Base-by-base conservation (phyloP, 92 coral and sea anemone genomes). In the Micromussa lordhowensis region DNA sequence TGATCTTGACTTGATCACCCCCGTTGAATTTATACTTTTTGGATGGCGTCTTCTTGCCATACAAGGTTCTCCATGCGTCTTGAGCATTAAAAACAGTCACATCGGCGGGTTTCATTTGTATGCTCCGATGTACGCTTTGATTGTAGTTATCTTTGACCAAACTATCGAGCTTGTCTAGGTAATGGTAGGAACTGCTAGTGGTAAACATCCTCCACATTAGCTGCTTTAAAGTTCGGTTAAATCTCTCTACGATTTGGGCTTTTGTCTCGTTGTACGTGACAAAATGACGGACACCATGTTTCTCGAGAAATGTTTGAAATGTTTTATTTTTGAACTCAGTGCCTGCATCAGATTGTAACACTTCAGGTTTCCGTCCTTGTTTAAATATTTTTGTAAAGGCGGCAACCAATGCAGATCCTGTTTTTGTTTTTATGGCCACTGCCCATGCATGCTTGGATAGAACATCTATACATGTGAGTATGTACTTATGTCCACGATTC, bases 311-410 rank as follows among this genome's bases (percentile, higher is more conserved):
- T 8, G 91, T 36, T 78, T 86, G 93, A 64, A 79, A 91, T 1
- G 79, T 80, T 28, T 76, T 74, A 34, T 91, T 72, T 53, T 78
- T 85, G 32, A 85, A 91, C 34, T 86, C 93, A n/a, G 84, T 91
- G 7, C 91, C 91, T 1, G 84, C 72, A 78, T 91, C 91, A 9
- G 90, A 53, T 26, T 90, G 92, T 21, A 90, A 38, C 51, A 80
- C 79, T 9, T 31, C 57, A 13, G 88, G 91, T 44, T 82, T 73
- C 7, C 88, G 79, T 11, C 88, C 87, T 38, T 74, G 19, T 31
- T 34, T 18, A 35, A 86, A 79, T 5, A 86, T 55, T 54, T 80
- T 69, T 38, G 34, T 76, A 28, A 91, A 87, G 5, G 91, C 88
- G 18, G 29, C 57, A 19, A 82, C 58, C 70, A 91, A 61, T 2